Base-by-base conservation (phyloP, 2,888 invertebrate species). In the Cheilosia pagana region DNA sequence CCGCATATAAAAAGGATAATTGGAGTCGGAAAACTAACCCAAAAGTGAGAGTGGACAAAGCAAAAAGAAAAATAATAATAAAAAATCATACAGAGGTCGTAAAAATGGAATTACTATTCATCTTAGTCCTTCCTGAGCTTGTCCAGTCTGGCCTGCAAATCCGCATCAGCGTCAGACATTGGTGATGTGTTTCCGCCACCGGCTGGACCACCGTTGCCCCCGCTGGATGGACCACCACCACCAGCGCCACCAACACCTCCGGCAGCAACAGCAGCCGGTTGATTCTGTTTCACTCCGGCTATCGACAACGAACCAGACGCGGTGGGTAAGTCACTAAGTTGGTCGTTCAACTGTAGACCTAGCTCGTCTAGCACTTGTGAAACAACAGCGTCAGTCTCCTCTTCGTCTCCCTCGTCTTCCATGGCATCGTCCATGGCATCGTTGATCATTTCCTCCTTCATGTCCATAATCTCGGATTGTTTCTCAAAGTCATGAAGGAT, bases 361-460 rank as follows among this genome's bases (percentile, higher is more conserved):
- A 99, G 93, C 93, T 99, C 99, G 92, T 99, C 99, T 88, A 99
- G 93, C 70, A 99, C 98, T 94, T 99, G 98, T 1, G 96, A 94
- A 39, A 99, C 98, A 88, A 99, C 95, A 62, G 97, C 97, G 92
- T 99, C 98, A 90, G 98, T 98, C 93, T 99, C 99, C 90, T 99
- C 98, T 91, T 99, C 98, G 91, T 99, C 99, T 55, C 95, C 98
- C 90, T 98, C 99, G 87, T 97, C 99, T 89, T 98, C 99, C 96
- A 99, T 98, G 0, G 99, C 99, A 93, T 99, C 99, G 92, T 99
- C 99, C 90, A 99, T 99, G 60, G 98, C 99, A 92, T 99, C 99
- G 91, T 98, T 98, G 96, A 99, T 99, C 95, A 99, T 98, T 93
- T 99, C 99, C 92, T 99, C 99, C 91, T 99, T 99, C 99, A 99